Evolutionary conservation across 2,797 vertebrate species (phyloP).

Genomic region (Alfaro cultratus): DNA sequence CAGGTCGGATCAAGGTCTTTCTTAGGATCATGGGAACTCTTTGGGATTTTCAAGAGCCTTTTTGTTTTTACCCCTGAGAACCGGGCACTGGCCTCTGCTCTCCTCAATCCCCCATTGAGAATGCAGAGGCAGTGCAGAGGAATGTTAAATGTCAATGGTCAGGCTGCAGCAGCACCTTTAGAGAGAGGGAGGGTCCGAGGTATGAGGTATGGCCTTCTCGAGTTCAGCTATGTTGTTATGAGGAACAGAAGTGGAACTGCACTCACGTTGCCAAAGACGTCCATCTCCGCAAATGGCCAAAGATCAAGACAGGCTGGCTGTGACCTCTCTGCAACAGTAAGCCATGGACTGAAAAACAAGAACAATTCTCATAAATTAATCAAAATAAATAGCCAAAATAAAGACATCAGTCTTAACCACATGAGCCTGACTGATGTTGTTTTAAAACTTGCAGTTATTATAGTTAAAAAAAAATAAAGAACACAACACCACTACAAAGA

Average conservation of each 20-base stretch:
- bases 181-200: constrained; percentile 72
- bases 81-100: constrained; percentile 80
- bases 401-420: constrained; percentile 1
- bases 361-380: constrained; percentile 22
- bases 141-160: constrained; percentile 84
- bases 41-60: constrained; percentile 90
- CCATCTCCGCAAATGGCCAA: constrained; percentile 67
- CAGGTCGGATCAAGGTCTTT: constrained; percentile 87
- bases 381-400: constrained; percentile 15
- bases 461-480: neutral
- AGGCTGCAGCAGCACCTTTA: constrained; percentile 77
- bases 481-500: no score
- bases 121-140: constrained; percentile 75
- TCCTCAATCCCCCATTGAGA: constrained; percentile 85
- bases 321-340: constrained; percentile 41
- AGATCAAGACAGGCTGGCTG: constrained; percentile 56
- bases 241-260: constrained; percentile 67
- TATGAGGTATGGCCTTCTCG: constrained; percentile 67
- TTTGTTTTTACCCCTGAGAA: constrained; percentile 90
- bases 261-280: constrained; percentile 78
- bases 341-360: constrained; percentile 38
- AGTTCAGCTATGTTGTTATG: constrained; percentile 43
- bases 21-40: constrained; percentile 91
- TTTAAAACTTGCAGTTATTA: constrained; percentile 25
- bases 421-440: constrained; percentile 7